phyloP scores from a whole-genome alignment of 2,113 vertebrate species.

The Ascaphus truei region DNA sequence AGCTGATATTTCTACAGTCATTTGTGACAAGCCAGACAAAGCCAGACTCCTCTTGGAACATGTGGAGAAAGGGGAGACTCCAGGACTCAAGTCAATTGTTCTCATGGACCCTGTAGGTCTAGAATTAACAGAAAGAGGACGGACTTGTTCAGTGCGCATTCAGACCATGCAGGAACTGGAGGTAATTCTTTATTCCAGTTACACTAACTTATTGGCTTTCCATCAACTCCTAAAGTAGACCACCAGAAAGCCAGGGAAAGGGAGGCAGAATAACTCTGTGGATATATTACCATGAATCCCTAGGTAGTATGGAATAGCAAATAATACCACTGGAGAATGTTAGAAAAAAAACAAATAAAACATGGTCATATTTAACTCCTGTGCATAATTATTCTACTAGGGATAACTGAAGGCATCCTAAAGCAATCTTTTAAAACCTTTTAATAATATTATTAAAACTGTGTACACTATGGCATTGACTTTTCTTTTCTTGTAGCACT shows the following conservation, averaged over 20 bases:
- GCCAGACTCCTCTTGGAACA: constrained; percentile 81
- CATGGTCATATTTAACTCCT: too few relatives aligned
- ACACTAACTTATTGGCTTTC: background rate
- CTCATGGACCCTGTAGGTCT: constrained; percentile 85
- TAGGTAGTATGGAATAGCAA: too few relatives aligned
- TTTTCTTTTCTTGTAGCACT: too few relatives aligned
- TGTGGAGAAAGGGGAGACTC: constrained; percentile 77
- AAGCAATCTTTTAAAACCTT: too few relatives aligned
- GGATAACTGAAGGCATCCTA: too few relatives aligned
- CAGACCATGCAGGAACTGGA: constrained; percentile 83
- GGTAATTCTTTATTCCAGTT: constrained; percentile 52
- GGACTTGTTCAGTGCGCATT: constrained; percentile 72
- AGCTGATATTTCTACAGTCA: constrained; percentile 92
- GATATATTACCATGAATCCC: too few relatives aligned
- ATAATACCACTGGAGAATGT: too few relatives aligned
- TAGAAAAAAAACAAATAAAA: too few relatives aligned
- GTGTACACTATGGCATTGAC: too few relatives aligned
- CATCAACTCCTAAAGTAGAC: too few relatives aligned
- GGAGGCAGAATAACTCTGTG: background rate
- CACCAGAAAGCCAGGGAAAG: background rate
- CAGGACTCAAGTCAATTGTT: constrained; percentile 77
- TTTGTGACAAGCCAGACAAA: constrained; percentile 90
- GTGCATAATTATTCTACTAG: too few relatives aligned
- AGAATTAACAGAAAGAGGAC: constrained; percentile 66
- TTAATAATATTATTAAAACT: too few relatives aligned